phyloP scores from a whole-genome alignment of 2,888 invertebrate genomes.

The Toxonevra muliebris region DNA sequence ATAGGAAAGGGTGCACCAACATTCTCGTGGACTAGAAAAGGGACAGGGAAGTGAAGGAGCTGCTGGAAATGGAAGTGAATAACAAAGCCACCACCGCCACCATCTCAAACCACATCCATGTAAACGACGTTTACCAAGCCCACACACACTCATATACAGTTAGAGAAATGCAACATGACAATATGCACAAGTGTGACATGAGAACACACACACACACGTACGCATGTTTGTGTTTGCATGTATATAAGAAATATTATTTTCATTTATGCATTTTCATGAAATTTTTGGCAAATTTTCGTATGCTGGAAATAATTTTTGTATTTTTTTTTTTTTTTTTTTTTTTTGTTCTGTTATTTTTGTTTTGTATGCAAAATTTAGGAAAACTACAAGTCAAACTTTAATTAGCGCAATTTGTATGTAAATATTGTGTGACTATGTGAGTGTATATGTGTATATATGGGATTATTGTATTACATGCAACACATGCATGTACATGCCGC shows the following conservation, averaged over 20 bases:
- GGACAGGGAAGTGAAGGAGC: too few relatives aligned
- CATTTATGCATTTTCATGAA: constrained; percentile 18
- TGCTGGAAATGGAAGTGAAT: too few relatives aligned
- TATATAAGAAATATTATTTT: constrained; percentile 1
- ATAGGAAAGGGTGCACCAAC: too few relatives aligned
- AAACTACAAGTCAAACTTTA: constrained; percentile 39
- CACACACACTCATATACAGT: too few relatives aligned
- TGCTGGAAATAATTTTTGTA: not conserved
- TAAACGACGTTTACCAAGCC: too few relatives aligned
- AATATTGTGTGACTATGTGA: not conserved
- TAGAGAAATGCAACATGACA: too few relatives aligned
- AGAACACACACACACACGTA: too few relatives aligned
- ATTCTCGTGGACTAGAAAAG: too few relatives aligned
- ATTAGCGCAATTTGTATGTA: constrained; percentile 37
- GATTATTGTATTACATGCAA: constrained; percentile 16
- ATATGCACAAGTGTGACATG: too few relatives aligned
- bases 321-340: not conserved
- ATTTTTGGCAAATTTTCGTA: constrained; percentile 8
- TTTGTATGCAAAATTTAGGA: not conserved
- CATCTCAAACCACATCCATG: too few relatives aligned
- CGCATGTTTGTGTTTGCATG: not conserved
- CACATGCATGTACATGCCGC: constrained; percentile 1
- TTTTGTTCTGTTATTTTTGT: not conserved
- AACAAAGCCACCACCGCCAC: too few relatives aligned
- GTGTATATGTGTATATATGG: constrained; percentile 8